Conservation (phyloP, 2,888 invertebrate genomes). For the Agrotis segetum region DNA sequence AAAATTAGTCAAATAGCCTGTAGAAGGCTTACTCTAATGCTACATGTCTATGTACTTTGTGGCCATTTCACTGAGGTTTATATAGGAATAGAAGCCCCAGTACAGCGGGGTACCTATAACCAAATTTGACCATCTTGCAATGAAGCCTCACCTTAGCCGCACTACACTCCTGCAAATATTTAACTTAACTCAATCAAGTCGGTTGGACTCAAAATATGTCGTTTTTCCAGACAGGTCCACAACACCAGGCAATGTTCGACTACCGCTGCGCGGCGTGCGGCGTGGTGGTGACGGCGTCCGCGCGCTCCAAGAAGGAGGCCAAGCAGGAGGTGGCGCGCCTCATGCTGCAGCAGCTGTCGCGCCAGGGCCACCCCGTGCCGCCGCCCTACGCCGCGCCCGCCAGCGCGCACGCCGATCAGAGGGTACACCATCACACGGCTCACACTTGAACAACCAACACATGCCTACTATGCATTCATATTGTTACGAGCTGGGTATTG, state of each 20-base stretch:
- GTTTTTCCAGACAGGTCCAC: constrained; percentile 78
- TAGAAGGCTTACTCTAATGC: too few relatives aligned
- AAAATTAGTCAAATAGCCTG: too few relatives aligned
- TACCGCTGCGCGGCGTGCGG: constrained; percentile 84
- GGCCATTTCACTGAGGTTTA: too few relatives aligned
- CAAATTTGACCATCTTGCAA: too few relatives aligned
- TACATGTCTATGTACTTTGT: too few relatives aligned
- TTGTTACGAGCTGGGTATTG: too few relatives aligned
- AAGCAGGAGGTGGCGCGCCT: constrained; percentile 91
- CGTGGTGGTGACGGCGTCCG: constrained; percentile 78
- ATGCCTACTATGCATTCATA: too few relatives aligned
- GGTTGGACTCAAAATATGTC: neutral
- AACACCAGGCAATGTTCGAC: constrained; percentile 84
- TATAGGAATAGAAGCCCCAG: too few relatives aligned
- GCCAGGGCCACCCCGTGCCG: constrained; percentile 76
- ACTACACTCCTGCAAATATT: too few relatives aligned
- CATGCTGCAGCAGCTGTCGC: constrained; percentile 83
- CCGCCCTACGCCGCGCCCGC: constrained; percentile 67
- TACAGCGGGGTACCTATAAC: too few relatives aligned
- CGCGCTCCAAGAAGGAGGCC: constrained; percentile 90
- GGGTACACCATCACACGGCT: constrained; percentile 8
- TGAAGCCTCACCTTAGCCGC: too few relatives aligned
- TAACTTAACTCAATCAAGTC: too few relatives aligned
- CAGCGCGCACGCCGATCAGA: constrained; percentile 27
- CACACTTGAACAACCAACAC: neutral